Conservation (phyloP, 2,888 invertebrate species). For the Abrostola tripartita region DNA sequence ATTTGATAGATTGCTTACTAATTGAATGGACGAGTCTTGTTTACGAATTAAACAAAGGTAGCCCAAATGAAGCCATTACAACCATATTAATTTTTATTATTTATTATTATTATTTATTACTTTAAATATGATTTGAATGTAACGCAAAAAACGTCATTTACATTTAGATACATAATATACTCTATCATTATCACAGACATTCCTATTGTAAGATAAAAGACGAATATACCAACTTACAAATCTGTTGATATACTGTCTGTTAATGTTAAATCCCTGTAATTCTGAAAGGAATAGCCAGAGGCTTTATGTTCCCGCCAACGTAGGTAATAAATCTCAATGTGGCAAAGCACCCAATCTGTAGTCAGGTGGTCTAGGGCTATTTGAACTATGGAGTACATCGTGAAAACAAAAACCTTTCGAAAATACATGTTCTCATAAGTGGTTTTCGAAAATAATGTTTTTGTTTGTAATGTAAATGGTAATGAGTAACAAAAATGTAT, state of each 20-base stretch:
- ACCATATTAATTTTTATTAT: too few species aligned
- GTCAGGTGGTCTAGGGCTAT: not conserved
- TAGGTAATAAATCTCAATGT: slow-evolving; percentile 19
- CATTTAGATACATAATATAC: too few species aligned
- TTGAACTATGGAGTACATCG: not conserved
- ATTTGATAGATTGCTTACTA: slow-evolving; percentile 22
- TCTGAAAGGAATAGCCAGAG: slow-evolving; percentile 8
- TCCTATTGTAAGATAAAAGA: too few species aligned
- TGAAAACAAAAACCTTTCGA: not conserved
- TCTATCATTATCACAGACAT: too few species aligned
- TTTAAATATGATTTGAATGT: too few species aligned
- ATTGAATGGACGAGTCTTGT: slow-evolving; percentile 38
- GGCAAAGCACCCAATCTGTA: slow-evolving; percentile 5
- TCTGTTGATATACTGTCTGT: slow-evolving; percentile 32
- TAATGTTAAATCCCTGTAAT: slow-evolving; percentile 28
- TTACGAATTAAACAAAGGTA: slow-evolving; percentile 21
- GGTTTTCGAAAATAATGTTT: too few species aligned
- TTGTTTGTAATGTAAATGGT: too few species aligned
- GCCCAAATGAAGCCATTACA: too few species aligned
- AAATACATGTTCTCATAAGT: too few species aligned
- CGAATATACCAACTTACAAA: slow-evolving; percentile 6
- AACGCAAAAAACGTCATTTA: too few species aligned
- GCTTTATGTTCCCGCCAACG: slow-evolving; percentile 16
- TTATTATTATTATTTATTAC: too few species aligned
- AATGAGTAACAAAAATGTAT: too few species aligned